Evolutionary conservation across 2,797 vertebrate species (phyloP), one percentile per base, ranked within the genome.

Genomic region (Micrastur ruficollis): DNA sequence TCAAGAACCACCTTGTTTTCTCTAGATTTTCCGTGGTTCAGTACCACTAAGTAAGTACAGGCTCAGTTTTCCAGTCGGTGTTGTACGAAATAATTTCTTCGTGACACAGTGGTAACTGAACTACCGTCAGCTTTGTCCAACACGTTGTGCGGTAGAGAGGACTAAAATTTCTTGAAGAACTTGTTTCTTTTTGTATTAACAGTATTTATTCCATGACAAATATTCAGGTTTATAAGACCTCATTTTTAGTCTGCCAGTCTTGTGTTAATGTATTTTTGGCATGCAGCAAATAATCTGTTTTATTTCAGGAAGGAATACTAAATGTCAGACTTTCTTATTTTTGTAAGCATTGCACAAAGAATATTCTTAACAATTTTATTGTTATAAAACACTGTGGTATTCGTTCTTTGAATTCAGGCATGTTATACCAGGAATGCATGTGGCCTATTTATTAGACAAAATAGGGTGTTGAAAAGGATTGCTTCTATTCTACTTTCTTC

Each of bases 401-500:
- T 92, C 72, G 49, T 87, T 75, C 71, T 93, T 90, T 94, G 53
- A 89, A 90, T 95, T 93, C 86, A 86, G 36, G 46, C 0, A 0
- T 88, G 65, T 68, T 84, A 34, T 59, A 86, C 36, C 53, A 94
- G 74, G 52, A 90, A 94, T 93, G 61, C 85, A 63, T 86, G 75
- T 95, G 88, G 62, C 94, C 95, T 95, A 96, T 91, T 94, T 94
- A 95, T 91, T 94, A 95, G 92, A 82, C 56, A 76, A 95, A 96
- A 74, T 87, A 72, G 58, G 79, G 66, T 78, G 82, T 56, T 84
- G 88, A 97, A 95, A 95, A 94, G 67, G 68, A 78, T 89, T 83
- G 65, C 29, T 96, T 96, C 79, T 94, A 87, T 94, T 80, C 86
- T 87, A 61, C 78, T 95, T 96, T 91, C 70, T 82, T 91, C 46